Evolutionary conservation across 2,888 invertebrate genomes (phyloP), one percentile per base, ranked within the genome.

Genomic region (Lepetodrilus schrolli): DNA sequence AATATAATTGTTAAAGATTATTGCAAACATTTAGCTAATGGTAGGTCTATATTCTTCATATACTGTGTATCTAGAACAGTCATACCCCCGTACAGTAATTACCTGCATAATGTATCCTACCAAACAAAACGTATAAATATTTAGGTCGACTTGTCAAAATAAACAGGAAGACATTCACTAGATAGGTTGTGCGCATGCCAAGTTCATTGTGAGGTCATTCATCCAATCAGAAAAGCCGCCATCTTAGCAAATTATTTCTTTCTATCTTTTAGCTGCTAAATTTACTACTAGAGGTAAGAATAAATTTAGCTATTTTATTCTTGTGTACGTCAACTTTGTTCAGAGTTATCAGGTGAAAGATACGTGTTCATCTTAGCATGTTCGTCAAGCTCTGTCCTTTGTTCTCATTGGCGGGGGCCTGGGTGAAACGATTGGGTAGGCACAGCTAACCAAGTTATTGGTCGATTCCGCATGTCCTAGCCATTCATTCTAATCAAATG

Each of bases 361-460:
- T 58, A 34, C 17, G 17, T 13, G 23, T n/a, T 58, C 34, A 34
- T 26, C 58, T 58, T 30, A 30, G 51, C 65, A 69, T 71, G 72
- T 74, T 74, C 75, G 66, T 76, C 69, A 43, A 66, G 70, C 13
- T 58, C 66, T 38, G 68, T 82, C 80, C 86, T 84, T 83, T 83
- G 83, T 81, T 86, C 81, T 84, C 86, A 87, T 87, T 87, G 87
- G 87, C 85, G 85, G 86, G 86, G 70, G 77, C 79, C 81, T 80
- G 80, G 76, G 81, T 76, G 66, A 78, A 75, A 80, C 82, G 86
- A 86, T 86, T 86, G 86, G 86, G 85, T 80, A n/a, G 84, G 74
- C 81, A 82, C 79, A 84, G 81, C 85, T 82, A 81, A 80, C 85
- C 83, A 85, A 85, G 81, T 87, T 86, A 86, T 87, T 85, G 85